Conservation (phyloP, 35 echinoderm and acorn worm species). For the Chiridota heheva region DNA sequence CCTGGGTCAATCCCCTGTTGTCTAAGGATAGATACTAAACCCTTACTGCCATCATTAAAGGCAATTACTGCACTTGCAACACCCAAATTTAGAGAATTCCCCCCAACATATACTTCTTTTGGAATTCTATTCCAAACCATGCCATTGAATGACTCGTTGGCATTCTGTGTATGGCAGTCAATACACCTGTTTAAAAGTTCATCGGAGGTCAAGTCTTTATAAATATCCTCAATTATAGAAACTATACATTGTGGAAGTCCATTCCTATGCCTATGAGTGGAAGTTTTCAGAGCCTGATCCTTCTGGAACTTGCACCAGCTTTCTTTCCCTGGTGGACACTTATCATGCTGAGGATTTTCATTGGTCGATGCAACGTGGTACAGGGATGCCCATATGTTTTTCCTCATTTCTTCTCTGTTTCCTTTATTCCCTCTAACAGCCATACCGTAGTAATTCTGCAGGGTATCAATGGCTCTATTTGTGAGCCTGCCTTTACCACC, state of each 20-base stretch:
- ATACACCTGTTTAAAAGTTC: conserved; percentile 18
- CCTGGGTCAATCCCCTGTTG: not conserved
- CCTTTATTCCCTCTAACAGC: conserved; percentile 43
- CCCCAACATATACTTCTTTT: conserved; percentile 36
- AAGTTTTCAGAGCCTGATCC: not conserved
- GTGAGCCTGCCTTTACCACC: conserved; percentile 47
- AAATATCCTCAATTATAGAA: conserved; percentile 3
- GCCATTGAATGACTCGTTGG: conserved; percentile 24
- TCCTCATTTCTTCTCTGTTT: conserved; percentile 39
- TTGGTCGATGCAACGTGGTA: conserved; percentile 44
- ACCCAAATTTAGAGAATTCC: not conserved
- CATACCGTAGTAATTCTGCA: conserved; percentile 64
- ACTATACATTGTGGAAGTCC: not conserved
- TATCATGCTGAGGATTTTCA: conserved; percentile 17
- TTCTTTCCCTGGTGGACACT: conserved; percentile 27
- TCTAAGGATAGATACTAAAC: not conserved
- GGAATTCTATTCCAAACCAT: conserved; percentile 16
- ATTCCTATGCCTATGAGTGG: not conserved
- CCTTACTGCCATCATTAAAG: not conserved
- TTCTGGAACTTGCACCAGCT: conserved; percentile 23
- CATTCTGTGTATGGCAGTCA: conserved; percentile 28
- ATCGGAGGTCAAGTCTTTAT: conserved; percentile 26
- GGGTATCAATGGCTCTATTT: conserved; percentile 31
- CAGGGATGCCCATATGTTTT: conserved; percentile 37
- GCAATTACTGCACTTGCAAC: not conserved